Evolutionary conservation across 35 echinoderm and acorn worm species (phyloP).

Genomic region (Anneissia japonica): DNA sequence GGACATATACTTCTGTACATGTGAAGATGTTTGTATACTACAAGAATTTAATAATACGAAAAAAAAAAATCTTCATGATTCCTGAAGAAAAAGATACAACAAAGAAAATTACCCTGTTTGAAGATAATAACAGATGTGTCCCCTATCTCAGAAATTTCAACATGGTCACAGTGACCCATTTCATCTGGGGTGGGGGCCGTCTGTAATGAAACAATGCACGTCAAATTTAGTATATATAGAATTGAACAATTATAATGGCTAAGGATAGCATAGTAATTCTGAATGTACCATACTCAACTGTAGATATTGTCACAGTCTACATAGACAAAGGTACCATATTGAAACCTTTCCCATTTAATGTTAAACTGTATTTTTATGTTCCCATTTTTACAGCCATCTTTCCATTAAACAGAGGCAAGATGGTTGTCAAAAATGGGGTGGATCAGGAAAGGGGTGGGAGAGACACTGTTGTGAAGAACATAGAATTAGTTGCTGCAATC

Average conservation of each 20-base stretch:
- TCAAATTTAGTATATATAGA: too few relatives aligned
- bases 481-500: too few relatives aligned
- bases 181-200: slow-evolving; percentile 85
- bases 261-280: too few relatives aligned
- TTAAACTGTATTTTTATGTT: not conserved
- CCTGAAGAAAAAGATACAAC: too few relatives aligned
- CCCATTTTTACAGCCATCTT: not conserved
- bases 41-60: too few relatives aligned
- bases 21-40: too few relatives aligned
- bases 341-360: not conserved
- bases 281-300: too few relatives aligned
- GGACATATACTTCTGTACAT: too few relatives aligned
- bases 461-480: too few relatives aligned
- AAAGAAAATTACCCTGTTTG: slow-evolving; percentile 96
- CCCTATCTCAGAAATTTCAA: slow-evolving; percentile 75
- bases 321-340: not conserved
- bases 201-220: slow-evolving; percentile 30
- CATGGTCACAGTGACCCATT: slow-evolving; percentile 74
- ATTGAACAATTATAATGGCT: too few relatives aligned
- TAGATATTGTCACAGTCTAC: not conserved
- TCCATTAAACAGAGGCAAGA: not conserved
- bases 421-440: not conserved
- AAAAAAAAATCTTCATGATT: too few relatives aligned
- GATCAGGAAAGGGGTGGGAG: too few relatives aligned
- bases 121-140: slow-evolving; percentile 84